A percentile compares a stretch with the other conserved stretches of the same genome.
Conservation (phyloP, 2,888 invertebrate species). For the Drosophila colorata region DNA sequence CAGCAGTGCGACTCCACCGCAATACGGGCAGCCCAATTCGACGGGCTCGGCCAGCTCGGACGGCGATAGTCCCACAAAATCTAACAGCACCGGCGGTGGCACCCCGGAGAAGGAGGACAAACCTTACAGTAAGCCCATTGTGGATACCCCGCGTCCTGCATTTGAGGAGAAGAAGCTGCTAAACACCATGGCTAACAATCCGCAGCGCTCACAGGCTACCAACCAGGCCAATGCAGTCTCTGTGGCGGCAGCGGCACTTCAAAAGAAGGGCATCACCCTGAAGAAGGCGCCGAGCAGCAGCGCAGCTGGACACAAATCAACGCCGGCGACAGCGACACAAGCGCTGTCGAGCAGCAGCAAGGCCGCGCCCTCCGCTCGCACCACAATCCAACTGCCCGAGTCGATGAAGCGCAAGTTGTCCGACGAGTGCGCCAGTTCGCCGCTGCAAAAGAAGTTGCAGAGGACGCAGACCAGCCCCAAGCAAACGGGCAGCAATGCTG, state of each 20-base stretch:
- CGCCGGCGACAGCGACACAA: constrained; percentile 13
- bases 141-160: constrained; percentile 62
- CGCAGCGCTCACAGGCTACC: constrained; percentile 31
- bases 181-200: constrained; percentile 65
- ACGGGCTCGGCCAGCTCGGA: constrained; percentile 75
- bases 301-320: constrained; percentile 18
- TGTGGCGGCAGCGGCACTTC: constrained; percentile 74
- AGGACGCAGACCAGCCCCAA: constrained; percentile 49
- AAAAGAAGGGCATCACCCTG: constrained; percentile 82
- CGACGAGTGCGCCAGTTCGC: constrained; percentile 58
- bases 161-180: constrained; percentile 72
- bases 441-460: constrained; percentile 40
- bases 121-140: constrained; percentile 43
- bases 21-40: constrained; percentile 55
- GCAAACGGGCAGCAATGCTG: constrained; percentile 26
- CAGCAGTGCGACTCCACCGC: constrained; percentile 21
- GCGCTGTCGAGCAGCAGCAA: constrained; percentile 25
- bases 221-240: constrained; percentile 45
- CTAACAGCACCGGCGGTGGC: constrained; percentile 58
- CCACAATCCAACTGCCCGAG: constrained; percentile 80
- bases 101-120: constrained; percentile 82
- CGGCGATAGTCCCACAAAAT: constrained; percentile 81
- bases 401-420: constrained; percentile 80
- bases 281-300: constrained; percentile 70
- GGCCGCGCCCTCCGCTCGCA: constrained; percentile 41